Evolutionary conservation across 1,140 invertebrate species (phyloP).

Genomic region (Calephelis nemesis): DNA sequence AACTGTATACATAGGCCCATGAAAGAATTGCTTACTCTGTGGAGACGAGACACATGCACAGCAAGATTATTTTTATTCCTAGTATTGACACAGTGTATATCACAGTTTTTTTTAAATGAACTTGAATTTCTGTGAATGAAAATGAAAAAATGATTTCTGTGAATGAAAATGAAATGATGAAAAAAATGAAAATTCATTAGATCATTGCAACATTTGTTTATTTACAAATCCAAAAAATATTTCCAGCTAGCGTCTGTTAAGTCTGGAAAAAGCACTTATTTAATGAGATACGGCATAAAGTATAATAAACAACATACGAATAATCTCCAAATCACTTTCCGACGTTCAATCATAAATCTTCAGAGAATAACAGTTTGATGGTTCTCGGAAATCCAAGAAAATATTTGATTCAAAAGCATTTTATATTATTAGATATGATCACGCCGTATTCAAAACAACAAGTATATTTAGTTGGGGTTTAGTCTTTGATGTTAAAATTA

Average conservation of each 20-base stretch:
- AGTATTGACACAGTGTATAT: too few species aligned
- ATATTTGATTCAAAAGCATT: not conserved
- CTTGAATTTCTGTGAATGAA: too few species aligned
- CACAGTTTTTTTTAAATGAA: too few species aligned
- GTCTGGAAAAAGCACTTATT: constrained; percentile 5
- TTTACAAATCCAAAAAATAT: not conserved
- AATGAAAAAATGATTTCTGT: too few species aligned
- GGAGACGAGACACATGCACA: too few species aligned
- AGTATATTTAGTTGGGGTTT: not conserved
- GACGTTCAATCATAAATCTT: constrained; percentile 3
- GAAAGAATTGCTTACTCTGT: too few species aligned
- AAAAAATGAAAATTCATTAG: too few species aligned
- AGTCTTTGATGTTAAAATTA: not conserved
- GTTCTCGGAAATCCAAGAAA: not conserved
- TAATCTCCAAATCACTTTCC: constrained; percentile 8
- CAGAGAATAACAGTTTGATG: not conserved
- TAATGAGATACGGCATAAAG: not conserved
- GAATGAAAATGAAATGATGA: too few species aligned
- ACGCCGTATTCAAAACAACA: not conserved
- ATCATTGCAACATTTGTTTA: not conserved
- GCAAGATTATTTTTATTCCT: too few species aligned
- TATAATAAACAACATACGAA: not conserved
- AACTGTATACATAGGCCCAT: too few species aligned
- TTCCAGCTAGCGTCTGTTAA: not conserved
- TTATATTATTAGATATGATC: constrained; percentile 6